Evolutionary conservation across 2,888 invertebrate species (phyloP), one percentile per base, ranked within the genome.

Genomic region (Tridacna crocea): DNA sequence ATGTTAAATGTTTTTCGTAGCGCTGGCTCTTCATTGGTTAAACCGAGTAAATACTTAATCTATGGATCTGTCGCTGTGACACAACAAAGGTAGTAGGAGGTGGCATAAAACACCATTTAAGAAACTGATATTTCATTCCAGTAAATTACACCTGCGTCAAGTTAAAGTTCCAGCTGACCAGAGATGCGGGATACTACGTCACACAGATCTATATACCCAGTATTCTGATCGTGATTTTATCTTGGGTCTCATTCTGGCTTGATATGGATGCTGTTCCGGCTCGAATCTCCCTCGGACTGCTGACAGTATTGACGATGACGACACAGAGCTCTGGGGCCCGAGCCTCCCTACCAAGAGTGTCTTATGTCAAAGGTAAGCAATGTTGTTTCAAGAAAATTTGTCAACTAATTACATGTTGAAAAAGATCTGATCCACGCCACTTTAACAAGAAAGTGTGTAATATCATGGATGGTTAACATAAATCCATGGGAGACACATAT

Each of bases 101-200:
- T 8, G 36, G 11, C 15, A 55, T 6, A 6, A 15, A 10, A 55
- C 55, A 55, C 19, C 55, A 15, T 55, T 11, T 55, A 55, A 55
- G 2, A 55, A 15, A 55, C 17, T 55, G 55, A 11, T 55, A 55
- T 19, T 55, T 55, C 19, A 55, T 55, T 70, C 76, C 76, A 82
- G 85, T 82, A n/a, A 74, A 85, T 26, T 85, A 75, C 48, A 80
- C 85, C 4, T 85, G 85, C 36, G 66, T 85, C 19, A 24, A 26
- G 11, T 19, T 80, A 36, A 65, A 80, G 19, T 73, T 85, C 27
- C 68, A 80, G 51, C 19, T 85, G 17, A 24, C 27, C 6, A 46
- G 97, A 6, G 97, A 97, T 94, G 97, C 97, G 96, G 97, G 97
- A n/a, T 97, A 97, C 94, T 95, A 95, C 91, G 91, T 95, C 63